Evolutionary conservation across 2,113 vertebrate genomes (phyloP).

Genomic region (Myotis lucifugus): DNA sequence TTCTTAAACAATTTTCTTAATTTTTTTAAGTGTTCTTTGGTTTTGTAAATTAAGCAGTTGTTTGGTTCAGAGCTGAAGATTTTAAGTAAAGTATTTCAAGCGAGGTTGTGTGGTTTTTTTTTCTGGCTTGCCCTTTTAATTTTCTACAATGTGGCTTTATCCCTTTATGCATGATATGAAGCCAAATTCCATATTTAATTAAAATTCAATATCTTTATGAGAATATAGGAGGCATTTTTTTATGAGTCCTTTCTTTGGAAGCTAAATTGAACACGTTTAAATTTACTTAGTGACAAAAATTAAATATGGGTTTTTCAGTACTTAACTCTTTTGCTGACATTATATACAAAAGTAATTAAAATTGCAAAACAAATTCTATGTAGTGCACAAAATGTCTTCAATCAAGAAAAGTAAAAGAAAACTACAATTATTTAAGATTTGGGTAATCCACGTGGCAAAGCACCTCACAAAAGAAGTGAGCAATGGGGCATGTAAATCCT

Average conservation of each 20-base stretch:
- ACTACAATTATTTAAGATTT: background rate
- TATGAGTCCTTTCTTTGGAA: slow-evolving; percentile 54
- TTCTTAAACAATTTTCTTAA: slow-evolving; percentile 56
- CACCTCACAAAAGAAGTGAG: background rate
- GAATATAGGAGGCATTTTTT: slow-evolving; percentile 45
- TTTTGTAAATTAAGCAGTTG: slow-evolving; percentile 63
- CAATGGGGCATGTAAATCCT: background rate
- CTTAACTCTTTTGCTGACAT: slow-evolving; percentile 44
- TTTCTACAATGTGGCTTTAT: slow-evolving; percentile 11
- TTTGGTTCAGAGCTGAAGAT: slow-evolving; percentile 49
- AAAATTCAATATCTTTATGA: slow-evolving; percentile 63
- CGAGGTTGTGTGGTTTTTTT: background rate
- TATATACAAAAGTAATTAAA: slow-evolving; percentile 36
- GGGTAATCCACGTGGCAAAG: background rate
- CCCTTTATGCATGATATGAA: slow-evolving; percentile 52
- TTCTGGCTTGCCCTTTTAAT: slow-evolving; percentile 54
- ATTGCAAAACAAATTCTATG: background rate
- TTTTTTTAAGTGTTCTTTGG: slow-evolving; percentile 59
- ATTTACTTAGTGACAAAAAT: slow-evolving; percentile 44
- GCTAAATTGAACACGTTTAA: slow-evolving; percentile 49
- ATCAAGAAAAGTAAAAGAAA: slow-evolving; percentile 35
- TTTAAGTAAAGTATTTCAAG: slow-evolving; percentile 66
- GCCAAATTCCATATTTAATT: slow-evolving; percentile 67
- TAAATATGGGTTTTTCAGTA: slow-evolving; percentile 10
- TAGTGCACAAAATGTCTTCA: background rate